Base-by-base conservation (phyloP, 2,888 invertebrate species). In the Mystacides longicornis region DNA sequence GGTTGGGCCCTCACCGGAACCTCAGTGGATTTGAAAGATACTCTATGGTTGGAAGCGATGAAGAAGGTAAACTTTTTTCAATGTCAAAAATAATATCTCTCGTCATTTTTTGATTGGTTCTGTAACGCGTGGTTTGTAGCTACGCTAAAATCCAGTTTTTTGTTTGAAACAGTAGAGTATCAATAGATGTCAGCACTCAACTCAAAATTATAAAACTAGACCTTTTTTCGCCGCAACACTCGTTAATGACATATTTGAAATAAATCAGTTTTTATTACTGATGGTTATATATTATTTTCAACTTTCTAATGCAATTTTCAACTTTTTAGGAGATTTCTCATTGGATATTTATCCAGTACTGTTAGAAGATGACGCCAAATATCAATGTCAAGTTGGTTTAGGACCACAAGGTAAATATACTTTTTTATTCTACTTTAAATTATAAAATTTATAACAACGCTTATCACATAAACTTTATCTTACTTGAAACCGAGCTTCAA, bases 11-110 rank as follows among this genome's bases (percentile, higher is more conserved):
- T 1, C 91, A 95, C 67, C 80, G 96, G 62, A 89, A 92, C 65
- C 79, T 97, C 57, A 89, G 90, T 58, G 93, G 93, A 42, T 97
- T 90, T 72, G 92, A 93, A 59, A 81, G 97, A 57, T 97, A 97
- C 74, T 83, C 88, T 62, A 97, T 98, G 96, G 88, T 95, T 62
- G 97, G 97, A 49, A 93, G 89, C 67, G 93, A 94, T 68, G 93
- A 92, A 71, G 93, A 93, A 81, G 95, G 95, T 85, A 69, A 74
- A 79, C 27, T 31, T 9, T 9, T 31, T 31, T 31, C n/a, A n/a
- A n/a, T n/a, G n/a, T n/a, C n/a, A n/a, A n/a, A n/a, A n/a, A n/a
- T 31, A 31, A 31, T 31, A 14, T 31, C 7, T 31, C 14, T 31
- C 14, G 31, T 9, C 7, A 31, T 31, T 9, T 31, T 31, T n/a